Base-by-base conservation (phyloP, 2,888 invertebrate genomes). In the Oxyteleia sp. region DNA sequence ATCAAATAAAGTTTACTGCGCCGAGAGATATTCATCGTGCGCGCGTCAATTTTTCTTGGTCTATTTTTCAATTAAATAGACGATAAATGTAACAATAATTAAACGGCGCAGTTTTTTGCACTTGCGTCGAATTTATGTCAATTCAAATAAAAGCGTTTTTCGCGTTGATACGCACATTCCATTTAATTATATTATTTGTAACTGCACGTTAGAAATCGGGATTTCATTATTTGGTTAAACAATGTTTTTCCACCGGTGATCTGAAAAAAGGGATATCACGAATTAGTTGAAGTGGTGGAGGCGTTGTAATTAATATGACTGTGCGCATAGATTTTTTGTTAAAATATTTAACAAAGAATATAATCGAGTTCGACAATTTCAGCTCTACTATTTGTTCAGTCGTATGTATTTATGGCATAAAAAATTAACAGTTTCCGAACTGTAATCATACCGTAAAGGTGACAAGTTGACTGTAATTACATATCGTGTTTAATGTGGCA, bases 101-200 rank as follows among this genome's bases (percentile, higher is more conserved):
- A 8, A 35, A 35, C n/a, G n/a, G 8, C 8, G 1, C 35, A 35
- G 5, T 35, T 2, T 35, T 11, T 35, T 35, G 8, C n/a, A 35
- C 2, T 35, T 35, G 8, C n/a, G 8, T 35, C 10, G n/a, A 35
- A 35, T 35, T 8, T n/a, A 11, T 35, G 35, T 35, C 35, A 35
- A 35, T 5, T 35, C 35, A 35, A 35, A 35, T 35, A 35, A 35
- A 35, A 35, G 35, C 10, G 2, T 35, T 35, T 2, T 23, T 23
- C n/a, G 5, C 23, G 23, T 23, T 2, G 5, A 23, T 8, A 32
- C 32, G 10, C 32, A 32, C 32, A 32, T 10, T 32, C 8, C 32
- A 32, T 32, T 51, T 51, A 13, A 51, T 51, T 51, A 51, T 51
- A 26, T 51, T 51, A 51, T 13, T 18, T 8, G 18, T 18, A 18